Conservation (phyloP, 30 jellyfish, hydroid and myxozoan genomes). For the Pseudorhiza aurosa region DNA sequence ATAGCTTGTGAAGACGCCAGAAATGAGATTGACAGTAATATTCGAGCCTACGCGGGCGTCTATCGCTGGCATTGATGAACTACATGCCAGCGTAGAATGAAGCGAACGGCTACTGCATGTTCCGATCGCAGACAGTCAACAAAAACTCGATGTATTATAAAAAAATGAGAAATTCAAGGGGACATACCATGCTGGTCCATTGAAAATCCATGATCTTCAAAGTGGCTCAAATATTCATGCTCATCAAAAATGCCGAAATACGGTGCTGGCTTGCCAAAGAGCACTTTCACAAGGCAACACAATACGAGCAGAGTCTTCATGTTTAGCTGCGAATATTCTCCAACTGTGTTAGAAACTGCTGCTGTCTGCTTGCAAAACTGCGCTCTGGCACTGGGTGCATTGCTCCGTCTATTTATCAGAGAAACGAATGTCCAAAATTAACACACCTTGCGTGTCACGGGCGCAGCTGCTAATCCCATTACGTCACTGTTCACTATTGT, state of each 20-base stretch:
- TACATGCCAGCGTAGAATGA: no score
- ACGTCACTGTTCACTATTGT: conserved; percentile 7
- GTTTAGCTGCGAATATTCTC: no score
- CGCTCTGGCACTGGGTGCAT: background rate
- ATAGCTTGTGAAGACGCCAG: no score
- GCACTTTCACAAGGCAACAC: background rate
- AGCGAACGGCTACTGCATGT: no score
- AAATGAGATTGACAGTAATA: no score
- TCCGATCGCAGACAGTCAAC: no score
- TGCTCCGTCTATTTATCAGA: background rate
- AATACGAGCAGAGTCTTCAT: background rate
- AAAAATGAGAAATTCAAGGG: no score
- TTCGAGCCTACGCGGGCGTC: no score
- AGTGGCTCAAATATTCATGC: background rate
- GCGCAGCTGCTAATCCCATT: background rate
- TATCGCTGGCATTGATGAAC: no score
- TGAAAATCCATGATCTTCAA: background rate
- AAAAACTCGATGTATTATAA: no score
- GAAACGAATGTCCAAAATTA: background rate
- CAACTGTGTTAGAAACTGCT: no score
- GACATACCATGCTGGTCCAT: background rate
- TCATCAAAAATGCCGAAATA: background rate
- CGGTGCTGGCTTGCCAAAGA: background rate
- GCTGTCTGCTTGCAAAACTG: no score
- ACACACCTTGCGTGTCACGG: background rate